A percentile compares a stretch with the other conserved stretches of the same genome.
Evolutionary conservation across 2,888 invertebrate species (phyloP).

Genomic region (Apodemia mormo): DNA sequence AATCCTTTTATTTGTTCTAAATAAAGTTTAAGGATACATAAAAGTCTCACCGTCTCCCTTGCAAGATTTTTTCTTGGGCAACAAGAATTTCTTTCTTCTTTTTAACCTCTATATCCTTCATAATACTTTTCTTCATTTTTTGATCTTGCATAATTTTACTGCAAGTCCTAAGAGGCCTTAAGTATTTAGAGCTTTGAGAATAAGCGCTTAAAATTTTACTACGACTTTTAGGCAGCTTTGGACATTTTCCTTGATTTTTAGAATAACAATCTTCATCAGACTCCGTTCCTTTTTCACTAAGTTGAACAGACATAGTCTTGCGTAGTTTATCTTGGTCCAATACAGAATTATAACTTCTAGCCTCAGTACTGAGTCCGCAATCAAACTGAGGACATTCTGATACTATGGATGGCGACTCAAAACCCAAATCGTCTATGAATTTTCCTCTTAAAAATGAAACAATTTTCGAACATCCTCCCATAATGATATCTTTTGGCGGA

Average conservation of each 20-base stretch:
- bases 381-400: slow-evolving; percentile 47
- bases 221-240: slow-evolving; percentile 62
- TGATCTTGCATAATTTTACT: slow-evolving; percentile 49
- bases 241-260: slow-evolving; percentile 62
- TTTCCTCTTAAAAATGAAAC: slow-evolving; percentile 62
- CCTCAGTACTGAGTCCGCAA: slow-evolving; percentile 44
- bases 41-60: slow-evolving; percentile 80
- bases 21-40: too few relatives aligned
- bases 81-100: slow-evolving; percentile 80
- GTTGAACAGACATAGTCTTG: slow-evolving; percentile 52
- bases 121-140: slow-evolving; percentile 61
- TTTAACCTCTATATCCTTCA: slow-evolving; percentile 76
- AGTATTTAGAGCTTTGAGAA: slow-evolving; percentile 69
- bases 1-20: too few relatives aligned
- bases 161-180: slow-evolving; percentile 48
- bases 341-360: slow-evolving; percentile 66
- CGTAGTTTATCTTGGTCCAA: slow-evolving; percentile 48
- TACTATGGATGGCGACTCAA: slow-evolving; percentile 55
- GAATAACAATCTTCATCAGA: slow-evolving; percentile 52
- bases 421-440: slow-evolving; percentile 48
- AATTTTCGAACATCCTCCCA: slow-evolving; percentile 53
- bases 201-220: slow-evolving; percentile 62
- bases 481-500: slow-evolving; percentile 79
- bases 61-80: slow-evolving; percentile 80
- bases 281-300: slow-evolving; percentile 59